Percentiles rank a stretch among this genome's conserved stretches.
These are phyloP conservation scores for Loripinus fragilis DNA, from an alignment of 2,888 invertebrate genomes.

Conservation along the genomic window DNA sequence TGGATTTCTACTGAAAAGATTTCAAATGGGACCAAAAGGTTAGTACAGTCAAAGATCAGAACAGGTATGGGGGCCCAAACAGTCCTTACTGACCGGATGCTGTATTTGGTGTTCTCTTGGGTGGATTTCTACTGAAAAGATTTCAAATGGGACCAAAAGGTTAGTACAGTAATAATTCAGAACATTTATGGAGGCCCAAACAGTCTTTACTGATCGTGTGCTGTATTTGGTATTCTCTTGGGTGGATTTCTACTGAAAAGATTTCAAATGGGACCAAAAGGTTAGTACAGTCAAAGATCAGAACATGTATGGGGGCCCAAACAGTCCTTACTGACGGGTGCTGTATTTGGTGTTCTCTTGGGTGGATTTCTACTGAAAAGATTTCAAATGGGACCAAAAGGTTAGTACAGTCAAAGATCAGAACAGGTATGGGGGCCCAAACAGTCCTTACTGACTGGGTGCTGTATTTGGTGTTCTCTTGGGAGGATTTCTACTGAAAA, in stretches of 20 bases:
- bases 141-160: slow-evolving; percentile 94
- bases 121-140: slow-evolving; percentile 94
- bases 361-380: slow-evolving; percentile 95
- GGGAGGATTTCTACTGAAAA: slow-evolving; percentile 94
- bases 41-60: too few species aligned
- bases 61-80: too few species aligned
- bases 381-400: slow-evolving; percentile 94
- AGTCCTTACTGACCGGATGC: too few species aligned
- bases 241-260: slow-evolving; percentile 95
- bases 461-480: slow-evolving; percentile 97
- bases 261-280: slow-evolving; percentile 94
- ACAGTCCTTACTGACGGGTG: slow-evolving; percentile 96
- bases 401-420: too few species aligned
- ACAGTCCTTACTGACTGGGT: slow-evolving; percentile 95
- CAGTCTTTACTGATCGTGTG: slow-evolving; percentile 95
- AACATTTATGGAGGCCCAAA: slow-evolving; percentile 85
- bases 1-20: slow-evolving; percentile 93
- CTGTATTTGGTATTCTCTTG: slow-evolving; percentile 96
- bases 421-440: slow-evolving; percentile 83
- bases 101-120: slow-evolving; percentile 97
- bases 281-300: too few species aligned
- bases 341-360: slow-evolving; percentile 96
- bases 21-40: slow-evolving; percentile 94
- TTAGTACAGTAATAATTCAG: too few species aligned
- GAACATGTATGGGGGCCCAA: slow-evolving; percentile 83